Percentiles rank a stretch among this genome's conserved stretches.
Conservation (phyloP, 2,888 invertebrate genomes). For the Thymelicus lineola region DNA sequence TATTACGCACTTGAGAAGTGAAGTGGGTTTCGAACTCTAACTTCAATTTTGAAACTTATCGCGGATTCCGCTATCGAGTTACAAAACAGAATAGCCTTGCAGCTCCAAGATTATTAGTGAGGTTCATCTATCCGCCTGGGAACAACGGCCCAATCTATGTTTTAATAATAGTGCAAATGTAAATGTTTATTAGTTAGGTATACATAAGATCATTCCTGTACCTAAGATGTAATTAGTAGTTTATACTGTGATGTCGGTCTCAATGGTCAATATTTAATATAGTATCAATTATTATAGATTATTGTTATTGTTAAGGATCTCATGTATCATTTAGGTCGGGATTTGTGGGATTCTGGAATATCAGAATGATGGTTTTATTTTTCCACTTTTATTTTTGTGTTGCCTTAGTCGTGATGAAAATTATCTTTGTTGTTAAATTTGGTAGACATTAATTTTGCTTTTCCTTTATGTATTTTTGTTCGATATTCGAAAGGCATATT, state of each 20-base stretch:
- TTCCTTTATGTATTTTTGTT: conserved; percentile 36
- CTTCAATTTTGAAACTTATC: too few species aligned
- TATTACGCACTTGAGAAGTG: too few species aligned
- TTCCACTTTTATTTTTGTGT: conserved; percentile 53
- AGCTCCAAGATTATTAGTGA: conserved; percentile 48
- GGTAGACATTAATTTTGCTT: conserved; percentile 38
- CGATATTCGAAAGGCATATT: conserved; percentile 44
- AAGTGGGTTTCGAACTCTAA: too few species aligned
- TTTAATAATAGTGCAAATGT: conserved; percentile 78
- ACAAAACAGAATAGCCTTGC: too few species aligned
- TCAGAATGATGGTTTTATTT: conserved; percentile 69
- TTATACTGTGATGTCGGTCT: conserved; percentile 84
- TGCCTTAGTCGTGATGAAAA: conserved; percentile 39
- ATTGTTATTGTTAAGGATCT: conserved; percentile 85
- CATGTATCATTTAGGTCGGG: conserved; percentile 78
- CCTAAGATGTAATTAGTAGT: conserved; percentile 81
- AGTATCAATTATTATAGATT: conserved; percentile 82
- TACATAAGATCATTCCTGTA: conserved; percentile 82
- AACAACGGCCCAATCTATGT: conserved; percentile 62
- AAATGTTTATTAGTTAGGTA: conserved; percentile 66
- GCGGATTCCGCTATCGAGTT: too few species aligned
- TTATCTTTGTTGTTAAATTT: conserved; percentile 36
- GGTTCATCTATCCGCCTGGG: conserved; percentile 65
- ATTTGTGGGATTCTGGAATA: conserved; percentile 77
- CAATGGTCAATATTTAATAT: conserved; percentile 80